Conservation (phyloP, 2,113 vertebrate species). For the Ameiurus melas region DNA sequence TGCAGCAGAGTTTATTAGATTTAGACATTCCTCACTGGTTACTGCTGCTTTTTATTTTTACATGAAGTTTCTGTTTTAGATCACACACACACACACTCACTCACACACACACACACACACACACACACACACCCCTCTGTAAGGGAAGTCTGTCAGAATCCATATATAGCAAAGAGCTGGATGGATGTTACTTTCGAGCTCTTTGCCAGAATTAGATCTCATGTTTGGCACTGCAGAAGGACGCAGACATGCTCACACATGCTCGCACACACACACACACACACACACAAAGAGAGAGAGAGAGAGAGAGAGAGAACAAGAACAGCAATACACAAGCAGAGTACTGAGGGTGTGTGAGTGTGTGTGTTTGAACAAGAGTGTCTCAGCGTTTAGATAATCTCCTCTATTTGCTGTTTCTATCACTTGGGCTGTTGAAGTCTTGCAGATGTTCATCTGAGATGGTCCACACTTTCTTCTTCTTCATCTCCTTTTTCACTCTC, state of each 20-base stretch:
- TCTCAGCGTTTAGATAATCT: not conserved
- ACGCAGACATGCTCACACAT: not conserved
- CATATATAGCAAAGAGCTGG: not conserved
- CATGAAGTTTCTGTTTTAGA: not conserved
- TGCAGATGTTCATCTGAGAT: slow-evolving; percentile 23
- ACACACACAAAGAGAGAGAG: not conserved
- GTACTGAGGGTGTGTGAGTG: not conserved
- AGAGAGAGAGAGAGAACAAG: not conserved
- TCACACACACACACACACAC: slow-evolving; percentile 8
- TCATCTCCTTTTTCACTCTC: not conserved
- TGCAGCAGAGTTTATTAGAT: not conserved
- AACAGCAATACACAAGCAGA: not conserved
- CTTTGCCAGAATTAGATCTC: slow-evolving; percentile 8
- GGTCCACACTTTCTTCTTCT: not conserved
- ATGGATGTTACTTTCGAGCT: not conserved
- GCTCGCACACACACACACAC: not conserved
- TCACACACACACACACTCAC: not conserved
- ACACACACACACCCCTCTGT: not conserved
- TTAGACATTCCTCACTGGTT: not conserved
- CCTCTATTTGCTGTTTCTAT: slow-evolving; percentile 34
- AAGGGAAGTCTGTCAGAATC: not conserved
- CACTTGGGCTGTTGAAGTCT: slow-evolving; percentile 32
- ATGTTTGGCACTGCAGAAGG: not conserved
- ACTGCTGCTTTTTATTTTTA: not conserved
- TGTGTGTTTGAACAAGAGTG: not conserved